Evolutionary conservation across 2,888 invertebrate species (phyloP).

Genomic region (Cephus pygmeus): DNA sequence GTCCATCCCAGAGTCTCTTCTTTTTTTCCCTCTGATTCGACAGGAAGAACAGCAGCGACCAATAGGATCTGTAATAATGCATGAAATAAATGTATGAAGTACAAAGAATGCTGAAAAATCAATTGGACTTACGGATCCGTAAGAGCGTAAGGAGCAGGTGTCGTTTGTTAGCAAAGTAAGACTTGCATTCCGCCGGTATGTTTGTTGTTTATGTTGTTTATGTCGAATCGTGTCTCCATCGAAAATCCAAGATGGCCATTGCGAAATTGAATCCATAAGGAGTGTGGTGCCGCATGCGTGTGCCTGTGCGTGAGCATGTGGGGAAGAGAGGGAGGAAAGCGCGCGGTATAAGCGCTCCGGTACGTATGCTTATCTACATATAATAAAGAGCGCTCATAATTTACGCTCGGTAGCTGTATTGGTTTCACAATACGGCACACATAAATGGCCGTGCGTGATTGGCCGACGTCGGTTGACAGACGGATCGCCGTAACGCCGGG

Average conservation of each 20-base stretch:
- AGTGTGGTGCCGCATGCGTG: neutral
- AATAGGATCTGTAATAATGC: neutral
- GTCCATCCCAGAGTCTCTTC: neutral
- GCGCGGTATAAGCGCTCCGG: neutral
- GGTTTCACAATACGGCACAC: slow-evolving; percentile 4
- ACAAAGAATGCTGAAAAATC: neutral
- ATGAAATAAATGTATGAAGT: too few species aligned
- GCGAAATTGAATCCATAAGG: slow-evolving; percentile 2
- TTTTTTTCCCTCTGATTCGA: slow-evolving; percentile 20
- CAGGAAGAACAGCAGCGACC: neutral
- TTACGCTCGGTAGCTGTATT: slow-evolving; percentile 2
- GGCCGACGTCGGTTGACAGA: slow-evolving; percentile 5
- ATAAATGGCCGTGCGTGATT: slow-evolving; percentile 3
- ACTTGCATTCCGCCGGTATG: neutral
- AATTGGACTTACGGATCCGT: neutral
- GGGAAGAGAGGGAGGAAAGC: neutral
- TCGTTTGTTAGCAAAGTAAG: neutral
- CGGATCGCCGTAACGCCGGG: neutral
- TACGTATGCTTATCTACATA: slow-evolving; percentile 3
- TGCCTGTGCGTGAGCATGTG: too few species aligned
- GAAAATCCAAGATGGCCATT: slow-evolving; percentile 4
- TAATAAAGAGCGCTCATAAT: slow-evolving; percentile 8
- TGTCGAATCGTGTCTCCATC: neutral
- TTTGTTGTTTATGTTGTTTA: neutral
- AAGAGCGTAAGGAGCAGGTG: neutral